Base-by-base conservation (phyloP, 2,797 vertebrate species). In the Hydrophis major region DNA sequence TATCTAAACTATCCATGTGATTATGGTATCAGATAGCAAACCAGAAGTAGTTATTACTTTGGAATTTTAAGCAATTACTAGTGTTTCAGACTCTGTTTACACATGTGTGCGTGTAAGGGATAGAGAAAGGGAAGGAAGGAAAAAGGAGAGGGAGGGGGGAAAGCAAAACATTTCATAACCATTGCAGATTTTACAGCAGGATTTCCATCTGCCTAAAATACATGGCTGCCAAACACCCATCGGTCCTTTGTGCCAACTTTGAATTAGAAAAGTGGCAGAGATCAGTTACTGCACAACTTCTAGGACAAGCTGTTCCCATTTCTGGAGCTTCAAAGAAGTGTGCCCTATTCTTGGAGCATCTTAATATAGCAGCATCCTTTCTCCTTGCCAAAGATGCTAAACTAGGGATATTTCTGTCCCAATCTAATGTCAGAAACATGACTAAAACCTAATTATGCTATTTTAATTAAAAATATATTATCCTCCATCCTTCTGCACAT, bases 41-140 rank as follows among this genome's bases (percentile, higher is more conserved):
- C 47, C 66, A 93, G 61, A 66, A 69, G 27, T 42, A 93, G 20
- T 56, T 91, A 91, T 32, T 93, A 50, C 28, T 61, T 47, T 92
- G 0, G 3, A 95, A 93, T 93, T 95, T 90, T 90, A 93, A 92
- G 18, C n/a, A 27, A 91, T 56, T 92, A 89, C 10, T 3, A 93
- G 59, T 69, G 78, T 93, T 94, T 94, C 93, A 13, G 47, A 83
- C 94, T 92, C 66, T 91, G 66, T 88, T 0, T 94, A 93, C 83
- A 69, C 50, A 32, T 66, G 57, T 88, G 56, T 78, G 13, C 4
- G 2, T n/a, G 32, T 27, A n/a, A 57, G 42, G 28, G 28, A 4
- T 6, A 69, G 13, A 47, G 74, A 47, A 22, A 28, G 4, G 20
- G 50, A 22, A 0, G 20, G 8, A 1, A 86, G 66, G 14, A 74